Percentiles rank a stretch among this genome's conserved stretches.
phyloP scores from a whole-genome alignment of 1,140 invertebrate genomes.

The Drosophila nebulosa region DNA sequence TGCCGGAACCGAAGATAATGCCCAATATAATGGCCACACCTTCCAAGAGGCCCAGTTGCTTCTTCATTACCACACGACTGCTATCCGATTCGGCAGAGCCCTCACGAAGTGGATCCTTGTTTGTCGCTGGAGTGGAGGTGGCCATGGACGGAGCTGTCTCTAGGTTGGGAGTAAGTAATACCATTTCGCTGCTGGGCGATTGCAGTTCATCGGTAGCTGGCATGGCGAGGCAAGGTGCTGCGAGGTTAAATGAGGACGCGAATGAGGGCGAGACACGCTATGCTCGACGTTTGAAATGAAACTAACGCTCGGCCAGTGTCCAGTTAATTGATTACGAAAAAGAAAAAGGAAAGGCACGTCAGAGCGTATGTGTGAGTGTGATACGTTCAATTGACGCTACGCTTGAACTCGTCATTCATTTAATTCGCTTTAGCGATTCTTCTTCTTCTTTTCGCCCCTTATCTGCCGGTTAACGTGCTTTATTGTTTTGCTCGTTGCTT shows the following conservation, averaged over 20 bases:
- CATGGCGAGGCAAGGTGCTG: constrained; percentile 56
- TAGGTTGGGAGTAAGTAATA: constrained; percentile 63
- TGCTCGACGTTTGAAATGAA: constrained; percentile 36
- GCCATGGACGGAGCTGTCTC: constrained; percentile 51
- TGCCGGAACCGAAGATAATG: constrained; percentile 95
- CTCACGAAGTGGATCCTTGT: constrained; percentile 38
- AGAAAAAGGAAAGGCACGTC: constrained; percentile 24
- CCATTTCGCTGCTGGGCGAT: constrained; percentile 79
- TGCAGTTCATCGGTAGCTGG: constrained; percentile 57
- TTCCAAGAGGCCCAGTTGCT: constrained; percentile 90
- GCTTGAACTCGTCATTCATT: constrained; percentile 40
- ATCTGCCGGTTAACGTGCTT: constrained; percentile 52
- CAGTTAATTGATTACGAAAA: constrained; percentile 67
- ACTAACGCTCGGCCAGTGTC: constrained; percentile 34
- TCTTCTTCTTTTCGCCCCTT: constrained; percentile 11
- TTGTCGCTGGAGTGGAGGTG: not conserved
- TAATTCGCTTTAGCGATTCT: not conserved
- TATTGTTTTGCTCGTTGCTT: constrained; percentile 56
- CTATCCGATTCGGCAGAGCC: constrained; percentile 67
- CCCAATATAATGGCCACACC: constrained; percentile 93
- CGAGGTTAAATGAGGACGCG: constrained; percentile 6
- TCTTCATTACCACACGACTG: constrained; percentile 86
- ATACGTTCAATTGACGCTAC: constrained; percentile 32
- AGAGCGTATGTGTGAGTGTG: constrained; percentile 4
- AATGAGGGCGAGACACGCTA: constrained; percentile 48